Conservation (phyloP, 2,113 vertebrate species). For the Oreochromis spilurus region DNA sequence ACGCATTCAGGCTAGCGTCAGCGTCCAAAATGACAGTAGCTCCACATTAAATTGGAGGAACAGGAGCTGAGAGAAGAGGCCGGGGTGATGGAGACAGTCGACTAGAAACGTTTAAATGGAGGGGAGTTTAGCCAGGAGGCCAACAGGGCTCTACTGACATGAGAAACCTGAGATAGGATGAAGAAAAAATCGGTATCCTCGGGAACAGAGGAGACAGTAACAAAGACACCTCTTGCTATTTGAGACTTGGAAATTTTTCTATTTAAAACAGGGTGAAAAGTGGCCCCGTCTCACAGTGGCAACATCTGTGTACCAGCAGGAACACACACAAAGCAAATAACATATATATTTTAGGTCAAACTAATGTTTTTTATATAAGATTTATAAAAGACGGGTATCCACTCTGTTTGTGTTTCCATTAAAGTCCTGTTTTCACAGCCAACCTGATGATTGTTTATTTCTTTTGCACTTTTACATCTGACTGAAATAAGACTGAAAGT, state of each 20-base stretch:
- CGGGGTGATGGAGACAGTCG: slow-evolving; percentile 1
- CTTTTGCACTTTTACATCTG: not conserved
- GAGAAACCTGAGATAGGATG: not conserved
- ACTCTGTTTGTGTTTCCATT: not conserved
- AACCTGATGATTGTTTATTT: not conserved
- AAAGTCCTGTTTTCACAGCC: not conserved
- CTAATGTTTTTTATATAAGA: not conserved
- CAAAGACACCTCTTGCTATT: not conserved
- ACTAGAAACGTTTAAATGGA: not conserved
- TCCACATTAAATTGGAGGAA: slow-evolving; percentile 3
- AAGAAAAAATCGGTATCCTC: not conserved
- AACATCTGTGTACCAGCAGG: not conserved
- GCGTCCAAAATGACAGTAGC: slow-evolving; percentile 26
- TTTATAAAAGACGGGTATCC: not conserved
- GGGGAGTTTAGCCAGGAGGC: not conserved
- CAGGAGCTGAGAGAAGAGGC: slow-evolving; percentile 23
- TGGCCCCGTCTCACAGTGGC: not conserved
- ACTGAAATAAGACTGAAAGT: not conserved
- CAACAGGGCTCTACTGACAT: not conserved
- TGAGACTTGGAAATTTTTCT: not conserved
- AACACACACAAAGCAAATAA: not conserved
- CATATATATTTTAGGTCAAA: not conserved
- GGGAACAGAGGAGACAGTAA: not conserved
- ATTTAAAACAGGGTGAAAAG: not conserved
- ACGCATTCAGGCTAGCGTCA: not conserved